Evolutionary conservation across 2,797 vertebrate species (phyloP).

Genomic region (Pseudochirops corinnae): DNA sequence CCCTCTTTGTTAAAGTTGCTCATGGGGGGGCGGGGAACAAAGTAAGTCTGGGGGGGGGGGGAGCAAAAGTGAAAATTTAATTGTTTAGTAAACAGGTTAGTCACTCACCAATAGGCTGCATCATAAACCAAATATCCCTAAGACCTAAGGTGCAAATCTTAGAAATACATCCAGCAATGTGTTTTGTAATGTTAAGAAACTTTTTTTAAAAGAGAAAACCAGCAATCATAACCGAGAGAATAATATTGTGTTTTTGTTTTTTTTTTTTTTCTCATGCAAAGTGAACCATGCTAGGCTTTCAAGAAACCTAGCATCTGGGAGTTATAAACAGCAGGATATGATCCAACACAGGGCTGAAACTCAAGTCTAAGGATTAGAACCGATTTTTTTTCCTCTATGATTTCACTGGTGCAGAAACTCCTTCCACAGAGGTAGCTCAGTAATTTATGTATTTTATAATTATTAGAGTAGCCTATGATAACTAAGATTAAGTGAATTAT

Average conservation of each 20-base stretch:
- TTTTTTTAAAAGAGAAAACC: conserved; percentile 59
- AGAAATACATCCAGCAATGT: conserved; percentile 58
- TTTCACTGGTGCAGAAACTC: neutral
- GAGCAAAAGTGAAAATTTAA: neutral
- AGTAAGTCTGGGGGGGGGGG: neutral
- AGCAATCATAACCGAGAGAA: conserved; percentile 58
- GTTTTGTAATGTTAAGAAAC: conserved; percentile 41
- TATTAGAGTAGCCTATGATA: neutral
- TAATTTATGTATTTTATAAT: neutral
- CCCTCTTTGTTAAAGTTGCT: conserved; percentile 55
- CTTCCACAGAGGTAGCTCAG: neutral
- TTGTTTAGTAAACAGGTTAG: neutral
- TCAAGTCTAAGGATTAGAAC: neutral
- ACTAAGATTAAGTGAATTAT: neutral
- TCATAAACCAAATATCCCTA: conserved; percentile 48
- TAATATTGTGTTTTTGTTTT: conserved; percentile 41
- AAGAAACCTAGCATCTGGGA: conserved; percentile 32
- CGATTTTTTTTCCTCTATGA: neutral
- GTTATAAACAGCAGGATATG: neutral
- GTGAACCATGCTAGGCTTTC: conserved; percentile 43
- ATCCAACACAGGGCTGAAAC: no score
- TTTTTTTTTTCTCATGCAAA: conserved; percentile 5
- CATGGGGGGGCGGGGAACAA: neutral
- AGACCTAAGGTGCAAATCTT: conserved; percentile 67
- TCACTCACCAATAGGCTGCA: neutral